A percentile compares a stretch with the other conserved stretches of the same genome.
phyloP scores from a whole-genome alignment of 2,113 vertebrate genomes.

The Pituophis catenifer region DNA sequence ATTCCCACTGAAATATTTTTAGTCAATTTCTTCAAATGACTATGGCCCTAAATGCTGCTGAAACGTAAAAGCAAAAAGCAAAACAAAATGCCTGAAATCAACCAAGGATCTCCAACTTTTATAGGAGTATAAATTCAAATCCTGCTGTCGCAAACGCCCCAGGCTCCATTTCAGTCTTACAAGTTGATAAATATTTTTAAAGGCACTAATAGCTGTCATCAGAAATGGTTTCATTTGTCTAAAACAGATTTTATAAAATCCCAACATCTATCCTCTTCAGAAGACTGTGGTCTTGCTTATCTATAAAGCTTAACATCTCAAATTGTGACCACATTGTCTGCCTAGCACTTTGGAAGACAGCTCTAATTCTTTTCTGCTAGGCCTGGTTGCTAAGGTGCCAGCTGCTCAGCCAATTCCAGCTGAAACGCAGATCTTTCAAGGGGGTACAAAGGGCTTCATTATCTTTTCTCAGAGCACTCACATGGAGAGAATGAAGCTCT shows the following conservation, averaged over 20 bases:
- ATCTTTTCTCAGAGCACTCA: slow-evolving; percentile 58
- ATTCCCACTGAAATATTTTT: neutral
- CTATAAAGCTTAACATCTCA: slow-evolving; percentile 23
- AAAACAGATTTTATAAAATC: neutral
- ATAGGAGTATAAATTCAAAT: neutral
- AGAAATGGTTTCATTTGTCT: neutral
- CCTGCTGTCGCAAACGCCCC: neutral
- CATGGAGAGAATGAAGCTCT: slow-evolving; percentile 39
- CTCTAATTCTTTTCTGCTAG: slow-evolving; percentile 67
- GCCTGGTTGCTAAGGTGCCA: slow-evolving; percentile 73
- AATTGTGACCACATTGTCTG: slow-evolving; percentile 32
- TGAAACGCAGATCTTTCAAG: slow-evolving; percentile 56
- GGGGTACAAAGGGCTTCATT: slow-evolving; percentile 70
- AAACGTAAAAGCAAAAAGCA: neutral
- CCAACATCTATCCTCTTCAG: slow-evolving; percentile 12
- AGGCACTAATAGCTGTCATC: neutral
- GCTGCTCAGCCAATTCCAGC: slow-evolving; percentile 65
- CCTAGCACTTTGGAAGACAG: slow-evolving; percentile 59
- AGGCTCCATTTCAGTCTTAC: neutral
- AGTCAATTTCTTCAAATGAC: neutral
- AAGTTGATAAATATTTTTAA: neutral
- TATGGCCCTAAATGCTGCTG: neutral
- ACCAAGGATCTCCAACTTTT: neutral
- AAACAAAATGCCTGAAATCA: neutral
- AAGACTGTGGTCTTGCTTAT: slow-evolving; percentile 29